Evolutionary conservation across 2,888 invertebrate genomes (phyloP), one percentile per base, ranked within the genome.

Genomic region (Mimumesa dahlbomi): DNA sequence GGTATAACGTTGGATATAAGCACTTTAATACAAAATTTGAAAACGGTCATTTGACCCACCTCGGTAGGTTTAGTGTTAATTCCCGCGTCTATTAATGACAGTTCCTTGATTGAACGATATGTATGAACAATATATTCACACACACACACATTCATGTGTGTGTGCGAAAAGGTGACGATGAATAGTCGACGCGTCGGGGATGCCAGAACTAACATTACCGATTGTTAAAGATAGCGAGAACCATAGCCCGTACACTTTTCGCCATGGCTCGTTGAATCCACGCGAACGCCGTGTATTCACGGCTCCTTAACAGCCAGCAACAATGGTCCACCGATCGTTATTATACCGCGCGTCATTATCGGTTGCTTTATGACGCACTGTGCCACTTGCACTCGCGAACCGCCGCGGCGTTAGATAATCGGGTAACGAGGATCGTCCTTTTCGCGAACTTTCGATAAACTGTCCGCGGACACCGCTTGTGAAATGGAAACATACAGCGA

Each of bases 191-290:
- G 59, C 62, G 46, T 22, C 68, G 13, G 4, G 56, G 40, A 77
- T 54, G 25, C 49, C 57, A 57, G 54, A 50, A 54, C 49, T 36
- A 57, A 66, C 62, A 61, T 70, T 70, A 45, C 18, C 68, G 73
- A 73, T 77, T 61, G 63, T 54, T 66, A 61, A 74, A 43, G 49
- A 43, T 46, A 50, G 75, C 40, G 58, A 63, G 75, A 74, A 78
- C 59, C 75, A 36, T 13, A 43, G 62, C 56, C 59, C 81, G 78
- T 78, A 78, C 81, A 72, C 74, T 72, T 71, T 76, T 81, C 73
- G 83, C 73, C 54, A 85, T 84, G 85, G 76, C 77, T 85, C 84
- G 85, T 84, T 85, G 82, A 81, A 75, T 78, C 81, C 82, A 81
- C 82, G 83, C 85, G 82, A 84, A 73, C 82, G 65, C 68, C 66